phyloP scores from a whole-genome alignment of 1,140 invertebrate genomes.

The Trinorchestia longiramus region DNA sequence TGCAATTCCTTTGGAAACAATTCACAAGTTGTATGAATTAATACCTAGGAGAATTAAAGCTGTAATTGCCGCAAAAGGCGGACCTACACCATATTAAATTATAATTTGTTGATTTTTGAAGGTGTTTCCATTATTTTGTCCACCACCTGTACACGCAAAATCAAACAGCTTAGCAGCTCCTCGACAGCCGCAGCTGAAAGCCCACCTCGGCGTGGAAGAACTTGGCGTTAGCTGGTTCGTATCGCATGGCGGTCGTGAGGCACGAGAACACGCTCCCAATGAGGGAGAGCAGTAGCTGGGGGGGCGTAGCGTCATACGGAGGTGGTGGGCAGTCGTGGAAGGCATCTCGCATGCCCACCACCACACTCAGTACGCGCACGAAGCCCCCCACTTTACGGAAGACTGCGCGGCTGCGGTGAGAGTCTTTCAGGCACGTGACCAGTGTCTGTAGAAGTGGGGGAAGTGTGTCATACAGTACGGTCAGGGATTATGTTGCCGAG shows the following conservation, averaged over 20 bases:
- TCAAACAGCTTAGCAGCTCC: too few species aligned
- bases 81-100: too few species aligned
- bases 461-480: not conserved
- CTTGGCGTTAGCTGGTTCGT: constrained; percentile 98
- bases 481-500: too few species aligned
- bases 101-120: too few species aligned
- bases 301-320: constrained; percentile 69
- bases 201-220: constrained; percentile 95
- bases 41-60: too few species aligned
- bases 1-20: too few species aligned
- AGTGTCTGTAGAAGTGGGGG: constrained; percentile 75
- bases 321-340: constrained; percentile 73
- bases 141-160: too few species aligned
- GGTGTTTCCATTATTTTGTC: too few species aligned
- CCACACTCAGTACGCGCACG: constrained; percentile 95
- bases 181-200: constrained; percentile 36
- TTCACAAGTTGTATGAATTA: too few species aligned
- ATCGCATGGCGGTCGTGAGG: constrained; percentile 96
- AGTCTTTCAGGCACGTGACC: constrained; percentile 89
- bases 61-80: too few species aligned
- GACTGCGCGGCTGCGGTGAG: constrained; percentile 93
- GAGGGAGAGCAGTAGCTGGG: constrained; percentile 73
- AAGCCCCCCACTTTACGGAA: constrained; percentile 98
- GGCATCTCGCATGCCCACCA: constrained; percentile 92
- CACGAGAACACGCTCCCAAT: constrained; percentile 94